Evolutionary conservation across 2,888 invertebrate species (phyloP).

Genomic region (Cantharis flavilabris): DNA sequence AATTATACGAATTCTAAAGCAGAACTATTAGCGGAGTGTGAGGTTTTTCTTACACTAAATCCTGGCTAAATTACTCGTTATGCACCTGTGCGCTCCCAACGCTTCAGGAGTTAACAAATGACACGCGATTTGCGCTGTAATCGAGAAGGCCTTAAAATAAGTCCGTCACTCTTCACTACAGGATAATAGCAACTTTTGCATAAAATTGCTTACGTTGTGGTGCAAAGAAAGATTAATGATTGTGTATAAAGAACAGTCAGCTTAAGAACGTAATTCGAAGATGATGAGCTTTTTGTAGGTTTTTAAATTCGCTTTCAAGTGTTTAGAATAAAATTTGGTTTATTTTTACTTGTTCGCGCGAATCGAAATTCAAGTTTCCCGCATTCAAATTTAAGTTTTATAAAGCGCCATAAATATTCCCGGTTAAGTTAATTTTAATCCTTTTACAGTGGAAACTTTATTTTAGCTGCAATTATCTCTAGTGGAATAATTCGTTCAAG

Average conservation of each 20-base stretch:
- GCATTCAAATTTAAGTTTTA: neutral
- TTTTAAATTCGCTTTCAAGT: neutral
- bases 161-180: conserved; percentile 44
- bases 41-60: conserved; percentile 45
- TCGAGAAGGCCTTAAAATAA: conserved; percentile 47
- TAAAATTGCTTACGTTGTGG: conserved; percentile 46
- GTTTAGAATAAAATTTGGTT: neutral
- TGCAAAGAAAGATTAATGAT: conserved; percentile 45
- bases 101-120: conserved; percentile 52
- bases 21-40: conserved; percentile 33
- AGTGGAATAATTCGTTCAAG: conserved; percentile 48
- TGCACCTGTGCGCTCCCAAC: conserved; percentile 52
- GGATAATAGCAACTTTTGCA: conserved; percentile 51
- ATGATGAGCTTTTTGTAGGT: conserved; percentile 27
- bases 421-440: conserved; percentile 37
- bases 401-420: conserved; percentile 24
- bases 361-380: neutral
- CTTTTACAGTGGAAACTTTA: conserved; percentile 40
- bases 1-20: conserved; percentile 4
- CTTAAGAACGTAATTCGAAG: conserved; percentile 40
- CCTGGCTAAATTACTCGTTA: conserved; percentile 51
- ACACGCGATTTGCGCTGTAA: conserved; percentile 54
- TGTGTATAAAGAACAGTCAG: conserved; percentile 44
- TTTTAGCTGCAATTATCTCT: conserved; percentile 46
- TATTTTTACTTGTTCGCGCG: neutral